Base-by-base conservation (phyloP, 2,888 invertebrate genomes). In the Aelia acuminata region DNA sequence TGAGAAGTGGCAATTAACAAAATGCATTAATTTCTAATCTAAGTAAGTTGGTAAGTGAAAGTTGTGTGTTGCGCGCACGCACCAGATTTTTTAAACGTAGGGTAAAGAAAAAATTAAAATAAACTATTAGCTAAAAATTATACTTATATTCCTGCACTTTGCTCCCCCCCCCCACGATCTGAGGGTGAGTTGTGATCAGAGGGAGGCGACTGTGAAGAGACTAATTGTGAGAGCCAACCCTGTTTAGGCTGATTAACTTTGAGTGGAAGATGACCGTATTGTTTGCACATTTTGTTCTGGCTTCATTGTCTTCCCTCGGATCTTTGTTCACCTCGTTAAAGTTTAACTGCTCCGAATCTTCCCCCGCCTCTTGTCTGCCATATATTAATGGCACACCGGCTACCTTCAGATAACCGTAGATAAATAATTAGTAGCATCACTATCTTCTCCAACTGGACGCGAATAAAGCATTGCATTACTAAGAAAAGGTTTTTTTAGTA, bases 241-340 rank as follows among this genome's bases (percentile, higher is more conserved):
- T 80, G 43, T 11, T 80, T 47, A 80, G 43, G 80, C 80, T 80
- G 39, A 80, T 80, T 80, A 80, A 80, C 80, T 39, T 39, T 43
- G 43, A 80, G 80, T 22, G 80, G 75, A 39, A 20, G 39, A 13
- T 22, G 22, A 20, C 75, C 39, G n/a, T 22, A 5, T n/a, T 80
- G 63, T 70, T 70, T 70, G 35, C 80, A 80, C 80, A n/a, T 80
- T 80, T 80, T 43, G 13, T 47, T 47, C 80, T n/a, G 3, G 3
- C 43, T 80, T 18, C 31, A 57, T 57, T 57, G 63, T 70, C 63
- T 35, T 20, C 5, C 18, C 63, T 70, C 31, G 2, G 7, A 18
- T 70, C 63, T 70, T 70, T 70, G 63, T 70, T 18, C 63, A 35
- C 20, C 63, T 70, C 31, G 31, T 70, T 70, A 31, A 70, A 35